A percentile compares a stretch with the other conserved stretches of the same genome.
Conservation (phyloP, 2,888 invertebrate species). For the Sarcophaga rosellei region DNA sequence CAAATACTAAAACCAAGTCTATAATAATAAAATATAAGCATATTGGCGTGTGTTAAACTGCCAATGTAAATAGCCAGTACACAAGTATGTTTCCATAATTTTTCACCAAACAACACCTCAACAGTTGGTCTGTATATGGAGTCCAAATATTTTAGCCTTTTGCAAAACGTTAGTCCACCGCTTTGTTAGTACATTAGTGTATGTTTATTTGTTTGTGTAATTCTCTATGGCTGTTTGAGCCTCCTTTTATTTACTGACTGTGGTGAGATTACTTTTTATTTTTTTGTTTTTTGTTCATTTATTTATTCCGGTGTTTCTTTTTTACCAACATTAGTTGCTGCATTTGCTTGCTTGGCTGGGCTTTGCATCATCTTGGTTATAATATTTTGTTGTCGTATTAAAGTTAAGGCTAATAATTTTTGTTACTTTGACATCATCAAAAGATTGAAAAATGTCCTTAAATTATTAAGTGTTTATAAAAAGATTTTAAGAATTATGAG, state of each 20-base stretch:
- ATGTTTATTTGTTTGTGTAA: conserved; percentile 30
- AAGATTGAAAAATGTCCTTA: conserved; percentile 81
- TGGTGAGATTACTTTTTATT: conserved; percentile 69
- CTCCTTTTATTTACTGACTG: conserved; percentile 70
- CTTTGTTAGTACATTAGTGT: conserved; percentile 14
- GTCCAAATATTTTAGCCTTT: conserved; percentile 43
- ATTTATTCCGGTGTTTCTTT: not conserved
- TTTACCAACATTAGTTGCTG: conserved; percentile 19
- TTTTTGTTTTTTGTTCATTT: conserved; percentile 70
- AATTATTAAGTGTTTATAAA: conserved; percentile 77
- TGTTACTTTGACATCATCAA: conserved; percentile 78
- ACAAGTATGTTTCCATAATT: conserved; percentile 74
- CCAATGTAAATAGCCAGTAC: conserved; percentile 16
- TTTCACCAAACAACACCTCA: conserved; percentile 78
- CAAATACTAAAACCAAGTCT: conserved; percentile 34
- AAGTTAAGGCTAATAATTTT: conserved; percentile 78
- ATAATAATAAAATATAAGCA: conserved; percentile 38
- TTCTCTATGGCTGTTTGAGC: conserved; percentile 57
- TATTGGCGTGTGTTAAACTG: conserved; percentile 61
- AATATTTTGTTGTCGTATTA: conserved; percentile 74
- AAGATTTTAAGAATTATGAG: conserved; percentile 54
- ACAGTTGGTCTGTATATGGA: conserved; percentile 69
- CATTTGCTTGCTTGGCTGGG: conserved; percentile 37
- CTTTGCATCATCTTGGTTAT: conserved; percentile 34
- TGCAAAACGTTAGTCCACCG: conserved; percentile 59